Evolutionary conservation across 2,113 vertebrate genomes (phyloP).

Genomic region (Marmota flaviventris): DNA sequence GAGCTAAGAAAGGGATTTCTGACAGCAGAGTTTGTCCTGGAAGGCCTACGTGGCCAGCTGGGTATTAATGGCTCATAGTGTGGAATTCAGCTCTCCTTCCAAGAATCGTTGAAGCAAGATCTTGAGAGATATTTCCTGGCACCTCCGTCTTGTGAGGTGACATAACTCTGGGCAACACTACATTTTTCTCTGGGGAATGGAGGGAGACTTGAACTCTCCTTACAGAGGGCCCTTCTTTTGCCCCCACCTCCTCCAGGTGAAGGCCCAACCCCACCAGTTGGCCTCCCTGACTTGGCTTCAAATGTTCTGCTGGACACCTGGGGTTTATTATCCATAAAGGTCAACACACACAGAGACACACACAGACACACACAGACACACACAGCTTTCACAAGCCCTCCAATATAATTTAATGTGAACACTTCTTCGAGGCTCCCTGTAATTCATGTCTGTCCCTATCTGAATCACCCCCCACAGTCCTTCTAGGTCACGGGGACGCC

Average conservation of each 20-base stretch:
- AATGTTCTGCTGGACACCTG: background rate
- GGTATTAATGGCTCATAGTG: background rate
- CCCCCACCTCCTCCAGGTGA: background rate
- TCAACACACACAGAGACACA: too few relatives aligned
- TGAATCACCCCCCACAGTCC: background rate
- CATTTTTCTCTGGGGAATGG: background rate
- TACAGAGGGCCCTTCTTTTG: background rate
- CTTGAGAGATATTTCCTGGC: background rate
- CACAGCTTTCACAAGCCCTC: rapidly evolving
- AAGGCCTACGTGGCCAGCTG: background rate
- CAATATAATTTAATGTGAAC: background rate
- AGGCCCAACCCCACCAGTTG: background rate
- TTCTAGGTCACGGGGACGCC: too few relatives aligned
- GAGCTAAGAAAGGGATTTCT: background rate
- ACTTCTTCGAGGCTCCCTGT: background rate
- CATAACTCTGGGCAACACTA: too few relatives aligned
- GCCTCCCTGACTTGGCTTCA: background rate
- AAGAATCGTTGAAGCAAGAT: background rate
- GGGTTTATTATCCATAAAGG: background rate
- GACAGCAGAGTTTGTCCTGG: background rate
- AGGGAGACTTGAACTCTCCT: background rate
- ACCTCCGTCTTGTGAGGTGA: too few relatives aligned
- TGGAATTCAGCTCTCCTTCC: background rate
- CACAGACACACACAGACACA: too few relatives aligned
- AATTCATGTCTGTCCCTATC: background rate